phyloP scores from a whole-genome alignment of 64 coral and sea anemone species.

The Catalaphyllia jardinei region DNA sequence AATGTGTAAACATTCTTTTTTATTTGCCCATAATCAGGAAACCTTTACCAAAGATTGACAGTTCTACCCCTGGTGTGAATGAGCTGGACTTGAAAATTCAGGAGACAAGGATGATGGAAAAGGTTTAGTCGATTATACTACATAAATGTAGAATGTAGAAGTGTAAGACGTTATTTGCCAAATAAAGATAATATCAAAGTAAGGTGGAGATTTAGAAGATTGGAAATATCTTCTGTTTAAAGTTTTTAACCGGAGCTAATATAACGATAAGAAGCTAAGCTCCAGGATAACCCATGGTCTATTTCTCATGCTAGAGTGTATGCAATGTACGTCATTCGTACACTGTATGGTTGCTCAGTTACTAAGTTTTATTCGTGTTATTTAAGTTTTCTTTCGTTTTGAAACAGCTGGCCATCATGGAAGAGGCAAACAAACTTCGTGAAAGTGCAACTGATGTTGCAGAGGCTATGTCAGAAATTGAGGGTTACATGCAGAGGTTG shows the following conservation, averaged over 20 bases:
- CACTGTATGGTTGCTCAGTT: no score
- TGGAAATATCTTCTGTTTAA: no score
- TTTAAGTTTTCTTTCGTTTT: neutral
- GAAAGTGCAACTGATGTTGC: slow-evolving; percentile 96
- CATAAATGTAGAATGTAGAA: no score
- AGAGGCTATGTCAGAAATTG: slow-evolving; percentile 92
- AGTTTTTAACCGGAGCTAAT: no score
- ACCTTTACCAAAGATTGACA: slow-evolving; percentile 87
- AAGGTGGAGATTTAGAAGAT: no score
- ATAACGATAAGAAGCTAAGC: no score
- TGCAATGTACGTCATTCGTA: no score
- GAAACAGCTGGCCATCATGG: slow-evolving; percentile 62
- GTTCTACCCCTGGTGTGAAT: slow-evolving; percentile 83
- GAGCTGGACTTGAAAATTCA: slow-evolving; percentile 92
- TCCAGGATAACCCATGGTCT: no score
- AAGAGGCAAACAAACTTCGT: slow-evolving; percentile 90
- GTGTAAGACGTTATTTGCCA: no score
- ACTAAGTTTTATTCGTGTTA: no score
- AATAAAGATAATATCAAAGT: no score
- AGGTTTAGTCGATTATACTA: slow-evolving; percentile 42
- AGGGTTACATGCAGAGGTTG: slow-evolving; percentile 85
- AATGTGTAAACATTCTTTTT: neutral
- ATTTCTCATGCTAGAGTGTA: no score
- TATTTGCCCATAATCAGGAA: slow-evolving; percentile 44
- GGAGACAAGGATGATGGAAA: slow-evolving; percentile 95